Base-by-base conservation (phyloP, 2,888 invertebrate species). In the Bedellia somnulentella region DNA sequence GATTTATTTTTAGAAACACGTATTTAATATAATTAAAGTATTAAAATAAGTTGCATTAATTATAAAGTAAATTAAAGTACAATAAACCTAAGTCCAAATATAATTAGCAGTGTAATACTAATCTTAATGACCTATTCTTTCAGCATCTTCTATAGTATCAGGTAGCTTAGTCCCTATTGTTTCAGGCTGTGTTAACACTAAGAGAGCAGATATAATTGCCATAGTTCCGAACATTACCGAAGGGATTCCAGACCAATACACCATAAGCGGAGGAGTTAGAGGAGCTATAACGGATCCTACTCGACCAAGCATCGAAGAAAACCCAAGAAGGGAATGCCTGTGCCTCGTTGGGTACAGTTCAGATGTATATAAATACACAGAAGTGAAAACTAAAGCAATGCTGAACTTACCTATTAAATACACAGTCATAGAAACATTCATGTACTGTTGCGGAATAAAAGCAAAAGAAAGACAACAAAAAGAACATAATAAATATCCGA, bases 301-400 rank as follows among this genome's bases (percentile, higher is more conserved):
- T 5, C 86, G 75, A 10, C 86, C 87, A 41, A 85, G 66, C 83
- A 85, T 86, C 3, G 85, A 85, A 40, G 86, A 86, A 32, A 82
- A 75, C 0, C 81, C 84, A 32, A 86, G 63, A 38, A 85, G 71
- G 16, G 84, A 82, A 45, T 86, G 85, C 2, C 86, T 75, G 15
- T 85, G 67, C 38, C 79, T 78, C 3, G 86, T 87, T 1, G 87
- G 87, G 48, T 86, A 87, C 41, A 87, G 57, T 52, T 87, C 87
- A n/a, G 85, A 78, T 2, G 86, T 84, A 45, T 79, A 84, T 31
- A 85, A 68, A 49, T 86, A 86, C 27, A 85, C 47, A 3, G 82
- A 80, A 5, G 82, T 80, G 50, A 85, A 85, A 5, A 85, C 79
- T 35, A 80, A 62, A 1, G 85, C 82, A 12, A 82, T 85, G 38